Evolutionary conservation across 2,797 vertebrate species (phyloP), one percentile per base, ranked within the genome.

Genomic region (Petrocephalus sullivani): DNA sequence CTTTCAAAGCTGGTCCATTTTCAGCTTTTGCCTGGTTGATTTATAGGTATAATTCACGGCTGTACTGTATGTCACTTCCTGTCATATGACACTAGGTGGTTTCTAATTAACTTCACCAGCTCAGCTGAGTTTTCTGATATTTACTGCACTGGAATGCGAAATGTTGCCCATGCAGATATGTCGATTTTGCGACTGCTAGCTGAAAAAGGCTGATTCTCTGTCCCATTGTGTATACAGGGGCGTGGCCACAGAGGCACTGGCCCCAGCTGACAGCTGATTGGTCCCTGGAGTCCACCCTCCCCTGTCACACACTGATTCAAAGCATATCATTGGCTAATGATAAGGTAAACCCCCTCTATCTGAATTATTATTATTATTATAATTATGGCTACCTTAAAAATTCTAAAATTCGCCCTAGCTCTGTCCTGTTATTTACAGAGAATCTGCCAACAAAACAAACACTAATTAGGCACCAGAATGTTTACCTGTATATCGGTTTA

Each of bases 401-500:
- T 10, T 12, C 21, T 21, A 10, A 64, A 28, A 67, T 28, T 64
- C 60, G 23, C 23, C 61, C 0, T 23, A 67, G 87, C 85, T 83
- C 88, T 87, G 78, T 90, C 88, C 19, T 67, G 85, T 67, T 46
- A 57, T 9, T 58, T 88, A 82, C 28, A 14, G 85, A 87, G 61
- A 51, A 58, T 58, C 60, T 89, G 88, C 88, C 90, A 88, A 61
- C 88, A 88, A 89, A 88, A 41, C 88, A 88, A 10, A 9, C 16
- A 71, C 37, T 19, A 87, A 71, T 85, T 85, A 85, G 53, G n/a
- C 78, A 83, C 37, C 16, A 23, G 16, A 53, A 85, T 85, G 21
- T 54, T 57, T 56, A 37, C 21, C 83, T 85, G 21, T 83, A 21
- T 53, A 33, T 33, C 67, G 56, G 33, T 19, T 53, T 33, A 81